Evolutionary conservation across 2,797 vertebrate species (phyloP).

Genomic region (Myotis pilosus): DNA sequence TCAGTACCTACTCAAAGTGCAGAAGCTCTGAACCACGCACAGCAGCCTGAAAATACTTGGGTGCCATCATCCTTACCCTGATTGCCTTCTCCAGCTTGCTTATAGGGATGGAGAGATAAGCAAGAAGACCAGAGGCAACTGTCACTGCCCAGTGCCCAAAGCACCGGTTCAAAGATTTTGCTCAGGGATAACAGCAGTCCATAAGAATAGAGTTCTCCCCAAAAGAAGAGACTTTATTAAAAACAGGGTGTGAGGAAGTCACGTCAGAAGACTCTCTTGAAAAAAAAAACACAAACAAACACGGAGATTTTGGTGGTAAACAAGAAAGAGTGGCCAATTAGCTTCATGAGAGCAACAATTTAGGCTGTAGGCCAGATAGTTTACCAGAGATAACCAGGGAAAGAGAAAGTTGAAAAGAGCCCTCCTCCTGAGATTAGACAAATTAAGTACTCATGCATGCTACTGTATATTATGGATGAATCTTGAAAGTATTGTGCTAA

Average conservation of each 20-base stretch:
- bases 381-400: neutral
- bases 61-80: neutral
- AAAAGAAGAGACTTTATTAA: conserved; percentile 3
- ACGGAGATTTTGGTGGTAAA: neutral
- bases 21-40: neutral
- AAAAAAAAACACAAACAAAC: neutral
- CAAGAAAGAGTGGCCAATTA: neutral
- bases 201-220: neutral
- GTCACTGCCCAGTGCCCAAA: neutral
- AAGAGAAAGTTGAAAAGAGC: neutral
- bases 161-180: neutral
- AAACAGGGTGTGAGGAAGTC: conserved; percentile 31
- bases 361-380: neutral
- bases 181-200: neutral
- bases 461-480: neutral
- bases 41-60: neutral
- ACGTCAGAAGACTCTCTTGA: neutral
- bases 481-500: conserved; percentile 16
- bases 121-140: neutral
- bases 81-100: neutral
- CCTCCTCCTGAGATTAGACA: neutral
- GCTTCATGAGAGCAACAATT: neutral
- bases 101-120: neutral
- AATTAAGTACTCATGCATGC: conserved; percentile 19
- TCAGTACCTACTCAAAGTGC: neutral